Evolutionary conservation across 2,797 vertebrate species (phyloP).

Genomic region (Sebastes flavidus): DNA sequence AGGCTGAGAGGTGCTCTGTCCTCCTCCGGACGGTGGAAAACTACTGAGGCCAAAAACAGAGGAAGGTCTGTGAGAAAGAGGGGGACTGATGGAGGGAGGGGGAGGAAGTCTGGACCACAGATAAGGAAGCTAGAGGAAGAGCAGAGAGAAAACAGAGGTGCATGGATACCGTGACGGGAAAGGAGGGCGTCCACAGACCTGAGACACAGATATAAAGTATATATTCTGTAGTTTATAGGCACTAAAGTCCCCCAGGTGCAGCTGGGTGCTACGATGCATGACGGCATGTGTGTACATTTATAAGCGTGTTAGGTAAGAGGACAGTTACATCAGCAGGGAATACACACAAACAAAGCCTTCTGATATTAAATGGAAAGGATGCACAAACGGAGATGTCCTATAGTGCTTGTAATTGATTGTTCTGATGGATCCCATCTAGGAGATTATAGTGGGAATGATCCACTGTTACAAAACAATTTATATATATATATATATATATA

Average conservation of each 20-base stretch:
- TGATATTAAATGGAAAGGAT: constrained; percentile 9
- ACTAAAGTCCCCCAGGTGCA: background rate
- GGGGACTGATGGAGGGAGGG: constrained; percentile 43
- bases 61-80: constrained; percentile 71
- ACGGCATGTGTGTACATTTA: background rate
- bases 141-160: constrained; percentile 59
- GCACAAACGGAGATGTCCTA: background rate
- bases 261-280: background rate
- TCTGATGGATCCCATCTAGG: constrained; percentile 25
- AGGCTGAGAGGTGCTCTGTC: constrained; percentile 42
- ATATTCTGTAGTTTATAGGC: background rate
- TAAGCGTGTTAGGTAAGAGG: constrained; percentile 24
- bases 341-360: constrained; percentile 16
- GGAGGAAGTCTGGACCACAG: constrained; percentile 82
- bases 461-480: constrained; percentile 12
- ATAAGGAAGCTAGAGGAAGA: constrained; percentile 81
- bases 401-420: constrained; percentile 34
- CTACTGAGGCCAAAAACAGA: constrained; percentile 65
- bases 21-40: constrained; percentile 61
- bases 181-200: background rate
- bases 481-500: background rate
- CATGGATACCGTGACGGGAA: constrained; percentile 24
- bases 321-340: constrained; percentile 39
- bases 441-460: constrained; percentile 36
- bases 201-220: constrained; percentile 6